phyloP scores from a whole-genome alignment of 2,888 invertebrate species.

The Drosophila subquinaria region DNA sequence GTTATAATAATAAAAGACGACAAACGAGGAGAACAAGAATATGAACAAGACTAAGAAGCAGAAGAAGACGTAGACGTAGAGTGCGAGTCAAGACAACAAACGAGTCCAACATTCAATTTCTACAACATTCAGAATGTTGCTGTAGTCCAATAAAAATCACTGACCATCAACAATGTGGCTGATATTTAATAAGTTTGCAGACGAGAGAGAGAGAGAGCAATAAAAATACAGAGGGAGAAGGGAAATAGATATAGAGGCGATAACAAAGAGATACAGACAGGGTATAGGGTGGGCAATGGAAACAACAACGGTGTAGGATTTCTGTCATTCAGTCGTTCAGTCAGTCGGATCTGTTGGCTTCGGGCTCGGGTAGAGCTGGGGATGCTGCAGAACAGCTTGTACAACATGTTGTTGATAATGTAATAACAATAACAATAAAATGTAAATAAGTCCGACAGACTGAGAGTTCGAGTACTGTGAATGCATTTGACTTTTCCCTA shows the following conservation, averaged over 20 bases:
- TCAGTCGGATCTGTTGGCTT: neutral
- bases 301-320: conserved; percentile 13
- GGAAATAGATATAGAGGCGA: conserved; percentile 10
- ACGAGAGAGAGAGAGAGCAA: neutral
- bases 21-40: conserved; percentile 10
- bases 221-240: neutral
- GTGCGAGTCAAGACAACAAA: conserved; percentile 12
- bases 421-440: conserved; percentile 71
- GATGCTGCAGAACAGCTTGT: conserved; percentile 57
- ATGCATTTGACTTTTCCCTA: conserved; percentile 39
- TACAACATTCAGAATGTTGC: conserved; percentile 24
- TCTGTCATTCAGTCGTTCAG: conserved; percentile 9
- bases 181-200: conserved; percentile 76
- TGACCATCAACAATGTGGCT: conserved; percentile 78
- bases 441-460: conserved; percentile 41
- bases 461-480: conserved; percentile 2
- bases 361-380: neutral
- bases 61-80: neutral
- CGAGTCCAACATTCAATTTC: conserved; percentile 32
- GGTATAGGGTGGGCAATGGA: conserved; percentile 15
- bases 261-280: conserved; percentile 34
- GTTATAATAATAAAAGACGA: conserved; percentile 60
- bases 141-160: conserved; percentile 75
- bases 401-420: conserved; percentile 71
- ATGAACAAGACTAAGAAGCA: conserved; percentile 29